Conservation (phyloP, 2,113 vertebrate species). For the Rattus rattus region DNA sequence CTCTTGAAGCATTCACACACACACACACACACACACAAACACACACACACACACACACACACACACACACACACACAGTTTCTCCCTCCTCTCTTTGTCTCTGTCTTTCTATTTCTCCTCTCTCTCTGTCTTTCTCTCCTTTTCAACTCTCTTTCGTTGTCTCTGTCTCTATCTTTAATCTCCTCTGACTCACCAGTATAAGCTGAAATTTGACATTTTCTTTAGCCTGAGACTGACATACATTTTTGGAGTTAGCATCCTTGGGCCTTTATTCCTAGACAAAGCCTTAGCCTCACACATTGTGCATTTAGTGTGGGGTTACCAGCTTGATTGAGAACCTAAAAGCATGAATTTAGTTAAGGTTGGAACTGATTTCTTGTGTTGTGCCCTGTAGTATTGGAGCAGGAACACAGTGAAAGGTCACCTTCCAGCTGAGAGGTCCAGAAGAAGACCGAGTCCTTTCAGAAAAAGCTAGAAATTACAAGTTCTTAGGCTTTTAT, state of each 20-base stretch:
- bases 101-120: background rate
- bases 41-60: background rate
- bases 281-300: background rate
- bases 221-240: background rate
- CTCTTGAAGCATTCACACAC: background rate
- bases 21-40: background rate
- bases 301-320: background rate
- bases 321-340: background rate
- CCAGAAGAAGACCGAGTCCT: background rate
- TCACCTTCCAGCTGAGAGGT: background rate
- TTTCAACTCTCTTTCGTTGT: accelerated
- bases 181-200: background rate
- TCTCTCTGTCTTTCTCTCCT: accelerated
- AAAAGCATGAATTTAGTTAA: background rate
- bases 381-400: background rate
- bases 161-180: background rate
- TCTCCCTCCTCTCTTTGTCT: background rate
- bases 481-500: too few relatives aligned
- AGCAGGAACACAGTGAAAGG: background rate
- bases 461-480: background rate
- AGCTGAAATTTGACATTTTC: background rate
- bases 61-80: background rate
- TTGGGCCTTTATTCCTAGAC: background rate
- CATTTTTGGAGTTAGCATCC: slow-evolving; percentile 28
- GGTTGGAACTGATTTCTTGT: background rate